phyloP scores from a whole-genome alignment of 1,140 invertebrate genomes.

The Drosophila ercepeae region DNA sequence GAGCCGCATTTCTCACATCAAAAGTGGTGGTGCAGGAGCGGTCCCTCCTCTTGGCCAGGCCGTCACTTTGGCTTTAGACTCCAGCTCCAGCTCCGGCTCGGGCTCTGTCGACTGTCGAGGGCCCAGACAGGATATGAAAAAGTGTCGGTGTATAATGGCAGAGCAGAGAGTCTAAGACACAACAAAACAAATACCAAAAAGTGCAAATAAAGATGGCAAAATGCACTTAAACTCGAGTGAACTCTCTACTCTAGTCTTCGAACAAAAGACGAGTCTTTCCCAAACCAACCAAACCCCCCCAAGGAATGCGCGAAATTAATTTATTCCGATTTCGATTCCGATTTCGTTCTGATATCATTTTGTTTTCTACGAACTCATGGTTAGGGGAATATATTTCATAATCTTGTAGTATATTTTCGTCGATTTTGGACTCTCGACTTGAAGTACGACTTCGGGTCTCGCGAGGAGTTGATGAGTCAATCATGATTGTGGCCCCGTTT shows the following conservation, averaged over 20 bases:
- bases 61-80: conserved; percentile 56
- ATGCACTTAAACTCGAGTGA: conserved; percentile 79
- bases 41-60: conserved; percentile 13
- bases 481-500: conserved; percentile 14
- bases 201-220: conserved; percentile 77
- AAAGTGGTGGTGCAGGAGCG: conserved; percentile 4
- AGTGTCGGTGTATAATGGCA: conserved; percentile 75
- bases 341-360: conserved; percentile 9
- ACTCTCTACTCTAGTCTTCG: conserved; percentile 52
- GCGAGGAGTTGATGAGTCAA: conserved; percentile 20
- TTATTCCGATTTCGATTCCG: conserved; percentile 1
- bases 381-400: conserved; percentile 9
- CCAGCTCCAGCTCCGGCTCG: conserved; percentile 49
- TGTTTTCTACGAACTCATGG: conserved; percentile 10
- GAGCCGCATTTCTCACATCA: conserved; percentile 67
- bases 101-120: too few relatives aligned
- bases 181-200: conserved; percentile 71
- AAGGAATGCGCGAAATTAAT: background rate
- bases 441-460: too few relatives aligned
- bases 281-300: background rate
- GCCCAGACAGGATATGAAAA: conserved; percentile 79
- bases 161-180: conserved; percentile 53
- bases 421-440: conserved; percentile 9
- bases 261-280: background rate
- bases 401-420: background rate